Base-by-base conservation (phyloP, 2,113 vertebrate genomes). In the Capreolus pygargus region DNA sequence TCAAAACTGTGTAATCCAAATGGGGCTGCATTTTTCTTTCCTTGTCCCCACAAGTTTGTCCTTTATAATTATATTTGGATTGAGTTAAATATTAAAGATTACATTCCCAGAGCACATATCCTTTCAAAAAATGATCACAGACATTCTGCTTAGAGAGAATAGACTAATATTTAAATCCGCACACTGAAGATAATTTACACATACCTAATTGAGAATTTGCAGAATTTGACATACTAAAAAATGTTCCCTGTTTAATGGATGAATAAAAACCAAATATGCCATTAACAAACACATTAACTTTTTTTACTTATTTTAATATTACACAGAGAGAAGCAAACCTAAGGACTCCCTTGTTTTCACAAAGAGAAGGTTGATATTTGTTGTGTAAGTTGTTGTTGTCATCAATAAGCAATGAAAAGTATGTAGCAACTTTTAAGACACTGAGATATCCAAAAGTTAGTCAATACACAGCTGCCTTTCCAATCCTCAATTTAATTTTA, bases 51-150 rank as follows among this genome's bases (percentile, higher is more conserved):
- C 58, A 3, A 76, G 54, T 96, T 55, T 92, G 74, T 52, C 85
- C 81, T 82, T 88, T 55, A 25, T 96, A 70, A 92, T 94, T 86
- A n/a, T 94, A 95, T 95, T 94, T 93, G 39, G 64, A 82, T 85
- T 96, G 45, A 94, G 60, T 92, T 97, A 88, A 96, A 79, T 85
- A 94, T 95, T 88, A 87, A 96, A 58, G 57, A 92, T 67, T 57
- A 60, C 67, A 78, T 60, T 78, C 86, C 82, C 87, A 70, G 39
- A 64, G 50, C 54, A 83, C 81, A 82, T n/a, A 74, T 45, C 64
- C 45, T 85, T 82, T 55, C 13, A 45, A 78, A 86, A 84, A 61
- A 33, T 17, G n/a, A 86, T 55, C 78, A 39, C 7, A 92, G 43
- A 47, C 45, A n/a, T 36, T 74, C 36, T 55, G 12, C 86, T 81